phyloP scores from a whole-genome alignment of 2,797 vertebrate genomes.

The Chrosomus eos region DNA sequence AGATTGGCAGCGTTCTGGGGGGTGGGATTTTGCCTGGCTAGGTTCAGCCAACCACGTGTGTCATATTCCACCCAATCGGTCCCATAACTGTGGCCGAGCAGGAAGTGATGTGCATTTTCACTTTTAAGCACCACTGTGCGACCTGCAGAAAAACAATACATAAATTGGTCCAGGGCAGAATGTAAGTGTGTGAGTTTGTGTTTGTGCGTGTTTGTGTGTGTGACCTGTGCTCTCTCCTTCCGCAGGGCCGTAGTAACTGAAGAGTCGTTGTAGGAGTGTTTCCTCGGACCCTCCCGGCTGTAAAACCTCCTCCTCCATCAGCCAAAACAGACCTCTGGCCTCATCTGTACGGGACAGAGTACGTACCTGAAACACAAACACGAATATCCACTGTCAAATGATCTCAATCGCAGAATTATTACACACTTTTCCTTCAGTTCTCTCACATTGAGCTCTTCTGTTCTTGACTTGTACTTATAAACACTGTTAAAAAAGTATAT shows the following conservation, averaged over 20 bases:
- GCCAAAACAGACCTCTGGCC: conserved; percentile 94
- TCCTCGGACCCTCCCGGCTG: conserved; percentile 88
- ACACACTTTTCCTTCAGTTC: not conserved
- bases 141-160: conserved; percentile 70
- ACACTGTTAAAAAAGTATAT: not conserved
- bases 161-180: not conserved
- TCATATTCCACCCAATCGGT: conserved; percentile 98
- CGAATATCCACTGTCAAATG: not conserved
- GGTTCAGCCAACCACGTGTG: conserved; percentile 86
- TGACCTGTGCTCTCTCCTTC: conserved; percentile 90
- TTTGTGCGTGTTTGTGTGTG: conserved; percentile 14
- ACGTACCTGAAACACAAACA: conserved; percentile 80
- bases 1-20: conserved; percentile 83
- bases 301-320: conserved; percentile 93
- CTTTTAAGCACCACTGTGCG: conserved; percentile 88
- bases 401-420: not conserved
- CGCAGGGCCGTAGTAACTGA: conserved; percentile 91
- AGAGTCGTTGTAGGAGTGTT: conserved; percentile 88
- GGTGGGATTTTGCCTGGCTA: conserved; percentile 91
- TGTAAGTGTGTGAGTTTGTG: not conserved
- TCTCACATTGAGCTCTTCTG: not conserved
- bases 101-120: conserved; percentile 87
- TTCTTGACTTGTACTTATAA: not conserved
- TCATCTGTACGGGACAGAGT: conserved; percentile 86
- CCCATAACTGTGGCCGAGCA: conserved; percentile 92